Base-by-base conservation (phyloP, 2,888 invertebrate species). In the Pseudoips prasinana region DNA sequence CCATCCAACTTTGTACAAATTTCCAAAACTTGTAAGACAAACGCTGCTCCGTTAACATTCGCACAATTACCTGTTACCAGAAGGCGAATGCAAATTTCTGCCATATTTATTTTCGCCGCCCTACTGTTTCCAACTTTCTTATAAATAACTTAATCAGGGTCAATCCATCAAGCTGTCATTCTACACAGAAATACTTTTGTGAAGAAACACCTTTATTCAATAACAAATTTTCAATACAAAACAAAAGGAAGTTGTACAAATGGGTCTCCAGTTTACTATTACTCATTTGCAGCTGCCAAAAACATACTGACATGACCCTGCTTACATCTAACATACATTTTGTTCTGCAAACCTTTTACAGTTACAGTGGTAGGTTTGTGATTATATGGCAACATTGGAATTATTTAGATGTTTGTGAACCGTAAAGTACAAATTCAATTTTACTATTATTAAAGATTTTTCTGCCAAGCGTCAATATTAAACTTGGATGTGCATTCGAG, bases 101-200 rank as follows among this genome's bases (percentile, higher is more conserved):
- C 46, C 39, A 51, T 53, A 58, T 55, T 57, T 58, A 49, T 64
- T 58, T 58, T 44, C 34, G 50, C 50, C 42, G 38, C 46, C 49
- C 35, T 48, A 47, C 54, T 58, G 50, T 60, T 59, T 29, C 18
- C 32, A 58, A 57, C 49, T 55, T 52, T 58, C 47, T 54, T 55
- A 36, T 55, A 61, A 55, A 64, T 64, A 61, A 64, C 62, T 55
- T 64, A 67, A 72, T 72, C 65, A 64, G 56, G 49, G 50, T 58
- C 64, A 61, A 73, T 74, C 73, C 64, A 72, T 74, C 73, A 73
- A 61, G 53, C 64, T 73, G 73, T 69, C 73, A 61, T 64, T 55
- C 46, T 49, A 53, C 55, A 60, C 45, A 54, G 55, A 57, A 65
- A 64, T 64, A 66, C 62, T 64, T 64, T 53, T 57, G 58, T 48